A percentile compares a stretch with the other conserved stretches of the same genome.
Conservation (phyloP, 1,140 invertebrate species). For the Polyergus mexicanus region DNA sequence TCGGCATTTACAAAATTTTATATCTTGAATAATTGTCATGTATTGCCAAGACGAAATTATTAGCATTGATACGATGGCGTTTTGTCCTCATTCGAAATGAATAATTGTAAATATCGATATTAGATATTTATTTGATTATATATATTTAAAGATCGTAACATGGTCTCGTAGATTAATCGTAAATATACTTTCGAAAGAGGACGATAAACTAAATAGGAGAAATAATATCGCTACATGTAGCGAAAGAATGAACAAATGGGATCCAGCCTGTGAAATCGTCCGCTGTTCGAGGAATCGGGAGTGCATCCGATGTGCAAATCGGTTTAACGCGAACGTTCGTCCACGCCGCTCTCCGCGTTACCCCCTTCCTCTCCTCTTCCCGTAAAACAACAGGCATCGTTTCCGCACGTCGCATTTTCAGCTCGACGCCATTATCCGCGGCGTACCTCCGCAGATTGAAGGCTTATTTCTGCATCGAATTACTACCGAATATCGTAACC, state of each 20-base stretch:
- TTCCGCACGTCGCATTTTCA: conserved; percentile 75
- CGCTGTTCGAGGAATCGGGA: conserved; percentile 76
- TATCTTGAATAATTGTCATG: background rate
- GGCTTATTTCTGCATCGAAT: conserved; percentile 56
- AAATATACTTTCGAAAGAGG: background rate
- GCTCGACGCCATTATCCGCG: conserved; percentile 71
- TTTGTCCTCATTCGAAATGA: background rate
- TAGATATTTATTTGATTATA: background rate
- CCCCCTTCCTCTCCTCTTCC: conserved; percentile 11
- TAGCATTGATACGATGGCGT: background rate
- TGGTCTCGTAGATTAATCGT: background rate
- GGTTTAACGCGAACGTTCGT: conserved; percentile 72
- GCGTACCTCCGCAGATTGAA: background rate
- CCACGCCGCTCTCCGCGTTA: conserved; percentile 11
- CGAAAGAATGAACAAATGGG: conserved; percentile 40
- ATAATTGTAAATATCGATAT: background rate
- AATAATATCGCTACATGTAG: background rate
- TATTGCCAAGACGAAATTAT: background rate
- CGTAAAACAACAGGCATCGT: conserved; percentile 76
- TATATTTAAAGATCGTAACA: background rate
- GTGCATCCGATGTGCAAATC: conserved; percentile 80
- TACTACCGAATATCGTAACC: conserved; percentile 21
- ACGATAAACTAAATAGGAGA: conserved; percentile 28
- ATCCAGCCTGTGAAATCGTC: conserved; percentile 75
- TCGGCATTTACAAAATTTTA: background rate